phyloP scores from a whole-genome alignment of 2,113 vertebrate genomes.

The Embiotoca jacksoni region DNA sequence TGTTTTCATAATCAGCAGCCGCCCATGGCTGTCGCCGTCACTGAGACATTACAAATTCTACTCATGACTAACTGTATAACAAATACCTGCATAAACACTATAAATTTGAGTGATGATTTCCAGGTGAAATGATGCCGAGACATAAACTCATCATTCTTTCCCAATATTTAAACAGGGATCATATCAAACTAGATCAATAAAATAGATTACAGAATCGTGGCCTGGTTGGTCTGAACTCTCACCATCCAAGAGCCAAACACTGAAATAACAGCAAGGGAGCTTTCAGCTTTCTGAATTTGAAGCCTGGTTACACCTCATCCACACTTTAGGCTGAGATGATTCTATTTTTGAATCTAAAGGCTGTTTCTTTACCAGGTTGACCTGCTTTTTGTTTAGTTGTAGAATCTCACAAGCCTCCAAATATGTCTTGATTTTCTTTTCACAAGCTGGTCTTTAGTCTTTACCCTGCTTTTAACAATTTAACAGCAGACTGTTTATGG shows the following conservation, averaged over 20 bases:
- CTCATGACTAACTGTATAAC: neutral
- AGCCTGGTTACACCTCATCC: too few relatives aligned
- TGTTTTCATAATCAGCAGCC: too few relatives aligned
- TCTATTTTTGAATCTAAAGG: too few relatives aligned
- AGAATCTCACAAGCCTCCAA: neutral
- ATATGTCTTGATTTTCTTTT: neutral
- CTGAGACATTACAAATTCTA: too few relatives aligned
- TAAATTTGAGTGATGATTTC: too few relatives aligned
- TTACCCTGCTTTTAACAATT: conserved; percentile 31
- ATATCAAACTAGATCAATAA: neutral
- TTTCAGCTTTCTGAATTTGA: too few relatives aligned
- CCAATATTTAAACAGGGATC: too few relatives aligned
- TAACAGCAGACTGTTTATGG: conserved; percentile 50
- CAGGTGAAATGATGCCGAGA: neutral
- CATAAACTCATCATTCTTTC: neutral
- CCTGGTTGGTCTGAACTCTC: neutral
- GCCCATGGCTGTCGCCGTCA: too few relatives aligned
- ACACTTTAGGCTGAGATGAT: too few relatives aligned
- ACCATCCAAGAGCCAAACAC: too few relatives aligned
- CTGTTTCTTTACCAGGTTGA: neutral
- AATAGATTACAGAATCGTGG: neutral
- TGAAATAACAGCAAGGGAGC: too few relatives aligned
- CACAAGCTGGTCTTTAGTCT: conserved; percentile 31
- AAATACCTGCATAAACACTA: neutral
- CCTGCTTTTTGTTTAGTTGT: neutral